Base-by-base conservation (phyloP, 2,113 vertebrate genomes). In the Pampusana beccarii region DNA sequence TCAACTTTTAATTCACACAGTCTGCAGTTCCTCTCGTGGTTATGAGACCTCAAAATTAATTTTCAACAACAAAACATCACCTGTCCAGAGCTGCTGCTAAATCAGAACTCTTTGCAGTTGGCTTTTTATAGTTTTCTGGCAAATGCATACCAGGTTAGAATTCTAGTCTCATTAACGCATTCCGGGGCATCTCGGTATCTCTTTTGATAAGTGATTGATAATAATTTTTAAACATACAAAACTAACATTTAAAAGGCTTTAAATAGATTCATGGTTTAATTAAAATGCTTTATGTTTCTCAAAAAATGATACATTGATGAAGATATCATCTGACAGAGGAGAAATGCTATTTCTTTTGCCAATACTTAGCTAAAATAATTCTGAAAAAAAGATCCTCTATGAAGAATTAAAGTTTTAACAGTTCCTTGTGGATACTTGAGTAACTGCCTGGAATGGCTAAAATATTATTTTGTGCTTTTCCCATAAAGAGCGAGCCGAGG, bases 401-500 rank as follows among this genome's bases (percentile, higher is more conserved):
- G 26, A 75, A 84, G 80, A 84, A 91, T 72, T 84, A 28, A 89
- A 91, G 70, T 95, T 89, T 71, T 54, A 91, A 81, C 58, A 79
- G 88, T 51, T 91, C 54, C 71, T 91, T 61, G 36, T 42, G 80
- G 71, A 80, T 65, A 75, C 77, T 36, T 4, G 16, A 74, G 62
- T 42, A 86, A 87, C 65, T 75, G 80, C 57, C 67, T 78, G 66
- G 73, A 96, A 93, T 89, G 93, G 81, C 72, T 82, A 62, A 82
- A 84, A 85, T n/a, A 58, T 74, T 96, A 65, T 89, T 97, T 89
- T 94, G 88, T 93, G 91, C 66, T 89, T 82, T 77, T 79, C 70
- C 73, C 40, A 77, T 34, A 73, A 83, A 81, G 72, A 84, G 93
- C 38, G 86, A 88, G 73, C 70, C 3, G 26, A 84, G 65, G 53